These are phyloP conservation scores for Rachycentron canadum DNA, from an alignment of 2,797 vertebrate genomes.

Conservation along the genomic window DNA sequence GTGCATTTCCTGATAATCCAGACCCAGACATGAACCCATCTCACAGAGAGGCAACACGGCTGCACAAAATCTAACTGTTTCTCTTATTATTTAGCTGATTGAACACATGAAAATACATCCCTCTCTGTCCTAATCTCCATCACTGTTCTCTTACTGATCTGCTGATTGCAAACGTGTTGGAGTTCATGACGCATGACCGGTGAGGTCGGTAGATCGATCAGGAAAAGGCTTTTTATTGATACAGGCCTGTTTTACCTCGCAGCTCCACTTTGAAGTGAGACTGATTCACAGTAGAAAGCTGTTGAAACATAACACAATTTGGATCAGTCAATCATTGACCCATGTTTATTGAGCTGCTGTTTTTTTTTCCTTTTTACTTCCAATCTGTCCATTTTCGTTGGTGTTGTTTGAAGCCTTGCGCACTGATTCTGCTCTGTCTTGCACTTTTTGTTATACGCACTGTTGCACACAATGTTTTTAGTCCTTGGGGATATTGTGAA, in stretches of 20 bases:
- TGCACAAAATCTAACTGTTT: constrained; percentile 32
- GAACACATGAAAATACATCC: constrained; percentile 9
- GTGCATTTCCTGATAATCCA: constrained; percentile 39
- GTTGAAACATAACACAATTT: constrained; percentile 32
- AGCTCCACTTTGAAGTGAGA: constrained; percentile 43
- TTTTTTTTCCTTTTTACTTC: not conserved
- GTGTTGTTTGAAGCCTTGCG: not conserved
- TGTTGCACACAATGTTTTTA: not conserved
- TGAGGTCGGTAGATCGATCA: constrained; percentile 55
- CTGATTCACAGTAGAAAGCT: constrained; percentile 16
- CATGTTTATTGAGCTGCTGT: constrained; percentile 40
- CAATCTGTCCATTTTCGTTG: constrained; percentile 27
- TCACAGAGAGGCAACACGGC: constrained; percentile 31
- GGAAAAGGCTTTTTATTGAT: constrained; percentile 49
- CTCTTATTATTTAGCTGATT: constrained; percentile 22
- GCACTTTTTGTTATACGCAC: not conserved
- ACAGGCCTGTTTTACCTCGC: not conserved
- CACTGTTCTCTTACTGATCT: constrained; percentile 10
- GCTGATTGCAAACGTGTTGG: constrained; percentile 28
- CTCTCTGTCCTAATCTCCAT: constrained; percentile 12
- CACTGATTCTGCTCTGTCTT: constrained; percentile 3
- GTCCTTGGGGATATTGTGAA: not conserved
- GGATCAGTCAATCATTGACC: constrained; percentile 33
- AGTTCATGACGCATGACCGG: constrained; percentile 45
- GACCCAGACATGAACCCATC: constrained; percentile 28